Base-by-base conservation (phyloP, 2,797 vertebrate genomes). In the Brotogeris chrysoptera region DNA sequence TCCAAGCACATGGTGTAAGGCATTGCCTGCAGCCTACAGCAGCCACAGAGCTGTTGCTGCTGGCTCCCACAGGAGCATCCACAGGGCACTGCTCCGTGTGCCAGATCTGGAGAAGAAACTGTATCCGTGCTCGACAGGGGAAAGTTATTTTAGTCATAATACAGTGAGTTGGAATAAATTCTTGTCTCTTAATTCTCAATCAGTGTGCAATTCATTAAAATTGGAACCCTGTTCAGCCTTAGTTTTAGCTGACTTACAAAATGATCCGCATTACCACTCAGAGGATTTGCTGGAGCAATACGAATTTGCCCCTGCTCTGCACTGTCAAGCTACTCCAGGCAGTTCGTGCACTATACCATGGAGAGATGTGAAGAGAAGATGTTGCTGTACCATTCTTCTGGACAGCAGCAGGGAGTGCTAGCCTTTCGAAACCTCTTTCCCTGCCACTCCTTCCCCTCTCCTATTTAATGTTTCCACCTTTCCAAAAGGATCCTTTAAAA, bases 1-100 rank as follows among this genome's bases (percentile, higher is more conserved):
- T n/a, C 2, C 2, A 3, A 24, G 39, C 53, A 65, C 1, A 0
- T 43, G 19, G 27, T 2, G 2, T 6, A 9, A 0, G 4, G 41
- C 57, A 24, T 0, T 24, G 2, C 7, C 14, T 3, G 8, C 64
- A 71, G 64, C 16, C 41, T 15, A 5, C 13, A 19, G 43, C 30
- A 21, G 46, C 23, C 2, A 13, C 1, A 0, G 46, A 36, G 27
- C 47, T 25, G n/a, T 21, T 44, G 68, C 49, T 81, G 60, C 34
- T 46, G 24, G 1, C 86, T 59, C 28, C 6, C 38, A 9, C 0
- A 2, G 19, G 19, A 13, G 46, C 46, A 4, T n/a, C 11, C 44
- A 4, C 19, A 8, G 28, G 60, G 9, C 2, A 49, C 2, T 0
- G 34, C 43, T n/a, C 21, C 44, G 25, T 27, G 3, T 1, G 0